phyloP scores from a whole-genome alignment of 1,140 invertebrate genomes.

The Eumeta japonica region DNA sequence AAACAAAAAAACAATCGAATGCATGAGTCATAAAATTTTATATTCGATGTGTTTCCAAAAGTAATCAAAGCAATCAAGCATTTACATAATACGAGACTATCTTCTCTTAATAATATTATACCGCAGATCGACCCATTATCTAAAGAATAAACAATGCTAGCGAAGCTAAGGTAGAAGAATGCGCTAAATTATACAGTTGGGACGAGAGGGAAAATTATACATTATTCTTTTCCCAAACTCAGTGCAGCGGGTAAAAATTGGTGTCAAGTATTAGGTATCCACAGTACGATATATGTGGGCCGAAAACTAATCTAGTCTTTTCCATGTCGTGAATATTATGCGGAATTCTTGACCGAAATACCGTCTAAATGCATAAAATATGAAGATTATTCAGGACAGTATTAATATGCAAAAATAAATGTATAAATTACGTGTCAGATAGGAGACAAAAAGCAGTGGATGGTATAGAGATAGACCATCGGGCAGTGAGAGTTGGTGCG shows the following conservation, averaged over 20 bases:
- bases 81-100: slow-evolving; percentile 2
- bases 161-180: slow-evolving; percentile 15
- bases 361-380: slow-evolving; percentile 10
- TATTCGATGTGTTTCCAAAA: too few species aligned
- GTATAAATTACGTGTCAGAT: slow-evolving; percentile 18
- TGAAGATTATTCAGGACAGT: slow-evolving; percentile 16
- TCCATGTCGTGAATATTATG: slow-evolving; percentile 15
- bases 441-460: slow-evolving; percentile 13
- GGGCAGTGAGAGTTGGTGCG: slow-evolving; percentile 14
- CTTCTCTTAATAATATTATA: slow-evolving; percentile 2
- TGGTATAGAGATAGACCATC: slow-evolving; percentile 18
- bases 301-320: slow-evolving; percentile 19
- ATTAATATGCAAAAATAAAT: slow-evolving; percentile 21
- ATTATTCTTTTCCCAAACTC: slow-evolving; percentile 14
- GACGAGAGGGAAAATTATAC: slow-evolving; percentile 11
- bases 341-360: slow-evolving; percentile 15
- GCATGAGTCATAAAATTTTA: too few species aligned
- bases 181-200: slow-evolving; percentile 15
- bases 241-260: too few species aligned
- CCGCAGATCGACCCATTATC: slow-evolving; percentile 5
- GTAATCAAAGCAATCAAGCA: too few species aligned
- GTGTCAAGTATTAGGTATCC: slow-evolving; percentile 11
- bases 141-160: slow-evolving; percentile 14
- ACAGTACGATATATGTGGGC: slow-evolving; percentile 14
- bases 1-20: too few species aligned